A percentile compares a stretch with the other conserved stretches of the same genome.
Evolutionary conservation across 1,140 invertebrate genomes (phyloP).

Genomic region (Platorchestia sp.): DNA sequence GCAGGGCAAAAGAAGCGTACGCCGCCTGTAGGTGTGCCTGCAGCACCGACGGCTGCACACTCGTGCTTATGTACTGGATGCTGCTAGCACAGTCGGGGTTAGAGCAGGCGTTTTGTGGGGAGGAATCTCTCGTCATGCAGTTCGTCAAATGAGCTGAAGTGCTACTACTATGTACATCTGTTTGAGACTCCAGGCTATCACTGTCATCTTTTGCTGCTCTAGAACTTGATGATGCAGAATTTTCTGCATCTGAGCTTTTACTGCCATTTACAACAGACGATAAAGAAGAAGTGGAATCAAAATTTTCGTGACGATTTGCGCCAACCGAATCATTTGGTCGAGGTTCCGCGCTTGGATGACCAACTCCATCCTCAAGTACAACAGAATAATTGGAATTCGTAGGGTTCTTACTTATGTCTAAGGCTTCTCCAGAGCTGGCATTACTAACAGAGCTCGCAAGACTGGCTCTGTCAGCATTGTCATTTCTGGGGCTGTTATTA

Average conservation of each 20-base stretch:
- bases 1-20: not conserved
- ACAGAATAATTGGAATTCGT: not conserved
- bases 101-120: not conserved
- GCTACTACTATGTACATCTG: not conserved
- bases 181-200: not conserved
- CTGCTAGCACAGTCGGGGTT: slow-evolving; percentile 13
- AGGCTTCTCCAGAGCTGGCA: slow-evolving; percentile 37
- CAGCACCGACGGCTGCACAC: not conserved
- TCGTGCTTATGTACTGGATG: not conserved
- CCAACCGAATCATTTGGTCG: not conserved
- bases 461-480: slow-evolving; percentile 17
- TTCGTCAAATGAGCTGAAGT: not conserved
- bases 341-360: not conserved
- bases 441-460: slow-evolving; percentile 29
- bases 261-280: not conserved
- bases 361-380: not conserved
- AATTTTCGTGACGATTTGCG: not conserved
- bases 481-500: slow-evolving; percentile 16
- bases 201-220: not conserved
- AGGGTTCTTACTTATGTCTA: not conserved
- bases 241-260: not conserved
- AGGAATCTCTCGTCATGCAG: not conserved
- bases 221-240: not conserved
- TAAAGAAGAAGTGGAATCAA: not conserved
- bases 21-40: not conserved